These are phyloP conservation scores for Sebastes matsubarae DNA, from an alignment of 2,797 vertebrate species.

Conservation along the genomic window DNA sequence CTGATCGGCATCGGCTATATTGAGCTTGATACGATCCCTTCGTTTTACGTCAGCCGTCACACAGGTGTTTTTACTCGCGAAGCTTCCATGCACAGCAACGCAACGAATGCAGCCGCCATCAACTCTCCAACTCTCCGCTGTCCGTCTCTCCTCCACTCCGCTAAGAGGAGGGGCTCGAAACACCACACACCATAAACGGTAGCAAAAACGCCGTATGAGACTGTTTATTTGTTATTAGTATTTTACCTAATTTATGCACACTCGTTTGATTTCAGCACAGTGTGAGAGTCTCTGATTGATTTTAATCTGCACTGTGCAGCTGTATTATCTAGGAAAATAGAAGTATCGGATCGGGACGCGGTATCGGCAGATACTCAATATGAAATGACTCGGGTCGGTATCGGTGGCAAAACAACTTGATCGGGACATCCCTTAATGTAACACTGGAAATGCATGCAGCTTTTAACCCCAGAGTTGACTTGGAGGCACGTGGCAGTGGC, in stretches of 20 bases:
- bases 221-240: background rate
- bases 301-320: background rate
- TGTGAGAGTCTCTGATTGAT: background rate
- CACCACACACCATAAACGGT: background rate
- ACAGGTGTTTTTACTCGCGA: no score
- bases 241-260: background rate
- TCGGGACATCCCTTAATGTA: background rate
- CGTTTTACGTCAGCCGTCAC: no score
- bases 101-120: no score
- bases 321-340: background rate
- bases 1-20: no score
- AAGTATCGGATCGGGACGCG: background rate
- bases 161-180: no score
- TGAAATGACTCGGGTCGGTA: background rate
- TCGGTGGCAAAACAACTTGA: background rate
- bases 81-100: no score
- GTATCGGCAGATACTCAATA: background rate
- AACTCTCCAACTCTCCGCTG: no score
- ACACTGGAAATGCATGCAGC: background rate
- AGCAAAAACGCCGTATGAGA: background rate
- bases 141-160: no score
- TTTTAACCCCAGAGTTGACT: slow-evolving; percentile 24
- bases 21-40: no score
- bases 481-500: slow-evolving; percentile 39
- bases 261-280: background rate